Evolutionary conservation across 2,888 invertebrate species (phyloP).

Genomic region (Ormyrus labotus): DNA sequence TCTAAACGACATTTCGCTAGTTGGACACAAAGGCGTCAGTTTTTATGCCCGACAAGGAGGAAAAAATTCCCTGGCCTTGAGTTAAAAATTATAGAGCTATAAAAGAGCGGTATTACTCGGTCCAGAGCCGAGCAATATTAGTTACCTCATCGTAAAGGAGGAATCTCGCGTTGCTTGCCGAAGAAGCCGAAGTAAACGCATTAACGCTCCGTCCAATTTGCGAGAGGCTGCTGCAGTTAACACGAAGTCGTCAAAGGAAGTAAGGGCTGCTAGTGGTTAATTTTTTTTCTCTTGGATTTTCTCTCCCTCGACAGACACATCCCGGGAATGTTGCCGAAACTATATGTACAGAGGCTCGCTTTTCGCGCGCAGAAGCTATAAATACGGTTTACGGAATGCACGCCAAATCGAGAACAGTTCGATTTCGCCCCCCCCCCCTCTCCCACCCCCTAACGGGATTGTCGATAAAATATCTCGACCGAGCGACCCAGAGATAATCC

Average conservation of each 20-base stretch:
- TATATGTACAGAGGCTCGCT: background rate
- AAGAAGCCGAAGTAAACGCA: conserved; percentile 16
- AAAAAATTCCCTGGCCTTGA: background rate
- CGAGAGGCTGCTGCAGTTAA: conserved; percentile 29
- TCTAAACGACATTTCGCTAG: conserved; percentile 14
- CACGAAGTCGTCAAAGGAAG: conserved; percentile 41
- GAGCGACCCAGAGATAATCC: too few relatives aligned
- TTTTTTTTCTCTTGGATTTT: conserved; percentile 5
- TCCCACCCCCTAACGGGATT: background rate
- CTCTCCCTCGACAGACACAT: background rate
- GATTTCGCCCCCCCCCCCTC: conserved; percentile 34
- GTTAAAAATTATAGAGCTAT: conserved; percentile 12
- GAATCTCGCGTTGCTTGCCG: background rate
- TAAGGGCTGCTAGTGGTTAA: conserved; percentile 41
- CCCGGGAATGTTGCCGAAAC: too few relatives aligned
- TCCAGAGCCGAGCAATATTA: conserved; percentile 1
- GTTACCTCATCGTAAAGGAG: conserved; percentile 16
- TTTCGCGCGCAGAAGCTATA: conserved; percentile 34
- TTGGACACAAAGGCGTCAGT: too few relatives aligned
- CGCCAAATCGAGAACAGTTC: conserved; percentile 54
- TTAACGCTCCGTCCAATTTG: conserved; percentile 22
- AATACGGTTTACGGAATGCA: conserved; percentile 61
- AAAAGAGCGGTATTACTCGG: background rate
- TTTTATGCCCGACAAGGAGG: background rate
- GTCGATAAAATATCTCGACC: too few relatives aligned